phyloP scores from a whole-genome alignment of 2,888 invertebrate species.

The Epirrhoe alternata region DNA sequence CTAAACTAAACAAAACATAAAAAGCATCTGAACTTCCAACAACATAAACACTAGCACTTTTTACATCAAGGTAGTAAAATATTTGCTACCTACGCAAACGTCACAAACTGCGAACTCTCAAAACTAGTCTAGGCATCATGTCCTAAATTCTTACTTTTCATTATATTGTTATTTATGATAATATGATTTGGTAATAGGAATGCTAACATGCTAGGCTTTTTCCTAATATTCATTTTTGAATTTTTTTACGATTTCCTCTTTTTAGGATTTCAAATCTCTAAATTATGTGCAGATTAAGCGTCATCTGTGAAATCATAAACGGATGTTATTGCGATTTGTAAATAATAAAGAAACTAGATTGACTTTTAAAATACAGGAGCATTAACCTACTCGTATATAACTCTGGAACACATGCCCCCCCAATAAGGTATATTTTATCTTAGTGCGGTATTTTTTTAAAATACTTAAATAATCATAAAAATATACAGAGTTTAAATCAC shows the following conservation, averaged over 20 bases:
- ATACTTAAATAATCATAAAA: no score
- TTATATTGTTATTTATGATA: conserved; percentile 13
- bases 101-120: no score
- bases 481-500: no score
- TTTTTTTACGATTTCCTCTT: conserved; percentile 7
- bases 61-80: not conserved
- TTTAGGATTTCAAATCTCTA: not conserved
- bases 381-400: no score
- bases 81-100: not conserved
- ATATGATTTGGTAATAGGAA: conserved; percentile 5
- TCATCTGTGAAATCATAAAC: not conserved
- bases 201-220: conserved; percentile 8
- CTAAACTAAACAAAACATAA: no score
- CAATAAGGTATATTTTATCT: no score
- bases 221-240: not conserved
- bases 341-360: not conserved
- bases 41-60: not conserved
- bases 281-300: conserved; percentile 1
- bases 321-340: not conserved
- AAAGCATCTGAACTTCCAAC: not conserved
- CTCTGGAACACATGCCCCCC: no score
- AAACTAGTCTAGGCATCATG: not conserved
- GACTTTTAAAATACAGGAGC: no score
- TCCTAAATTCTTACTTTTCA: conserved; percentile 1
- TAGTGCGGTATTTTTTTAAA: no score